Percentiles rank a stretch among this genome's conserved stretches.
These are phyloP conservation scores for Pseudomugil tenellus DNA, from an alignment of 2,797 vertebrate species.

Conservation along the genomic window DNA sequence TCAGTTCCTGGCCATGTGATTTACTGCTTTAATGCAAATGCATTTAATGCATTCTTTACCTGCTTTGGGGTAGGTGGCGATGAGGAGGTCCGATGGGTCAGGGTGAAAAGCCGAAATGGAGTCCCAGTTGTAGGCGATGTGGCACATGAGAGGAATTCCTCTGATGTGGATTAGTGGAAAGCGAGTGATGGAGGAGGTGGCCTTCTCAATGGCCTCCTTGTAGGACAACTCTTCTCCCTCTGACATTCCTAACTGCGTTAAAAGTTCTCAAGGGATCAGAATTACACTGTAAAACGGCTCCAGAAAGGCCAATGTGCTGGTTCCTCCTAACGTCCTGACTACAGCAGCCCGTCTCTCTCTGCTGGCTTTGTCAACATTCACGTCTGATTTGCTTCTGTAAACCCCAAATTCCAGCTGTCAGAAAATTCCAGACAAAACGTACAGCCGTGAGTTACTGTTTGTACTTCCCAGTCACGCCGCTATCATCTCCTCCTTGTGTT, in stretches of 20 bases:
- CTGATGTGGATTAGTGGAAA: constrained; percentile 76
- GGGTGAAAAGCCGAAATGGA: constrained; percentile 80
- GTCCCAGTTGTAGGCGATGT: constrained; percentile 81
- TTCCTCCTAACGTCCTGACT: constrained; percentile 2
- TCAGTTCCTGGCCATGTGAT: too few species aligned
- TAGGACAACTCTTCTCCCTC: constrained; percentile 45
- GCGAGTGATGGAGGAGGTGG: constrained; percentile 55
- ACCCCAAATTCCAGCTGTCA: neutral
- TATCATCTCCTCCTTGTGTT: constrained; percentile 8
- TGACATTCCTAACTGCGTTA: constrained; percentile 46
- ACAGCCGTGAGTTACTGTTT: constrained; percentile 5
- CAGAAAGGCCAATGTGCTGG: neutral
- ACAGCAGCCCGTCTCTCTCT: constrained; percentile 17
- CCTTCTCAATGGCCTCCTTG: constrained; percentile 60
- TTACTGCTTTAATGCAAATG: too few species aligned
- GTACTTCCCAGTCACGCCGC: constrained; percentile 13
- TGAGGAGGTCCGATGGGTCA: constrained; percentile 83
- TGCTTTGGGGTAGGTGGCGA: constrained; percentile 90
- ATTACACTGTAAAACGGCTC: neutral
- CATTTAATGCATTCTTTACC: too few species aligned
- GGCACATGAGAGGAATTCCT: constrained; percentile 82
- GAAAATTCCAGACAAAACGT: constrained; percentile 8
- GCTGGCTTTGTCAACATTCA: constrained; percentile 31
- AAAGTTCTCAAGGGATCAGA: neutral
- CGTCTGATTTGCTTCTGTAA: constrained; percentile 3